phyloP scores from a whole-genome alignment of 2,113 vertebrate species.

The Notothenia rossii region DNA sequence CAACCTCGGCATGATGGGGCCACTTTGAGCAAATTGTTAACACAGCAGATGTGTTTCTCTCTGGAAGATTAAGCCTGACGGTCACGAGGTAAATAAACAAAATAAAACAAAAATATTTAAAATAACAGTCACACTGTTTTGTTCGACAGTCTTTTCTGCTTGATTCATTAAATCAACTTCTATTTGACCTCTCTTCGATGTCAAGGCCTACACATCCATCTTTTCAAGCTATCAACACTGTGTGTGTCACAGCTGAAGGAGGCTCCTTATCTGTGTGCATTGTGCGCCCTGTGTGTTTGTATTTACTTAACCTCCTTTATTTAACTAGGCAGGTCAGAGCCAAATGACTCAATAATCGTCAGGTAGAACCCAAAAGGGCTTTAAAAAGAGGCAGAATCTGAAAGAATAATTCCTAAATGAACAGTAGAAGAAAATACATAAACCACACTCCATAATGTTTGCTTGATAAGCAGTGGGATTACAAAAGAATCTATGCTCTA shows the following conservation, averaged over 20 bases:
- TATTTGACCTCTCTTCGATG: slow-evolving; percentile 42
- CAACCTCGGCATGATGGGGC: slow-evolving; percentile 30
- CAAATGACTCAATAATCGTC: slow-evolving; percentile 21
- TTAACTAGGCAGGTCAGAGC: slow-evolving; percentile 50
- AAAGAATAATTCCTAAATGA: neutral
- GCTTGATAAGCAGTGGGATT: neutral
- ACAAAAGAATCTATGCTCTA: neutral
- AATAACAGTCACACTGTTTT: neutral
- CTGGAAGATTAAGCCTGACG: neutral
- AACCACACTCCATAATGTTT: slow-evolving; percentile 16
- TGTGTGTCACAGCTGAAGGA: slow-evolving; percentile 18
- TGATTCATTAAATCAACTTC: slow-evolving; percentile 37
- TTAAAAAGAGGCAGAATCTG: neutral
- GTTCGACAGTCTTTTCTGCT: neutral
- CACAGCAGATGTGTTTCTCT: slow-evolving; percentile 37
- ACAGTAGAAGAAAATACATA: neutral
- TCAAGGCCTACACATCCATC: slow-evolving; percentile 37
- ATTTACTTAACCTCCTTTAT: slow-evolving; percentile 60
- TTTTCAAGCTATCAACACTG: slow-evolving; percentile 30
- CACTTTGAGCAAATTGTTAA: slow-evolving; percentile 53
- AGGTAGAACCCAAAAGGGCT: neutral
- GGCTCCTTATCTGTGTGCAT: slow-evolving; percentile 42
- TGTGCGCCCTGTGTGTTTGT: slow-evolving; percentile 33
- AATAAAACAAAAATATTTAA: neutral
- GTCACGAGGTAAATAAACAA: neutral